A percentile compares a stretch with the other conserved stretches of the same genome.
These are phyloP conservation scores for Urechis unicinctus DNA, from an alignment of 2,888 invertebrate species.

Conservation along the genomic window DNA sequence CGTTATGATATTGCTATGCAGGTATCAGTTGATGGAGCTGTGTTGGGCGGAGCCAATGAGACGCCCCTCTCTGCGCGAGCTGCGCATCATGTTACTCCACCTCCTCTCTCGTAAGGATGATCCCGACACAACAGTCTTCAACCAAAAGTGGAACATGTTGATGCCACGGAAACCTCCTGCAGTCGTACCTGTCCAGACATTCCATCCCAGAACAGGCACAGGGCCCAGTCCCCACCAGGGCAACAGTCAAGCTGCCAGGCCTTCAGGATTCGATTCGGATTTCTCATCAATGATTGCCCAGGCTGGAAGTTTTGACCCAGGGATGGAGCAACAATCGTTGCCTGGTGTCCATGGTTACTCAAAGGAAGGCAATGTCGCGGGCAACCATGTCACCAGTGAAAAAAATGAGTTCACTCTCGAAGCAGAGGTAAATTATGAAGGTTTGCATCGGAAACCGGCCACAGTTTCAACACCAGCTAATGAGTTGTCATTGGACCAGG, in stretches of 20 bases:
- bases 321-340: background rate
- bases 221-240: background rate
- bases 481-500: constrained; percentile 20
- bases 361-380: too few relatives aligned
- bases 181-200: background rate
- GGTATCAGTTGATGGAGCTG: constrained; percentile 62
- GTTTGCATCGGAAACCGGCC: background rate
- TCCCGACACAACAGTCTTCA: constrained; percentile 58
- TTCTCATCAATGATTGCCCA: background rate
- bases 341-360: background rate
- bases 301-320: background rate
- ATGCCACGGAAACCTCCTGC: constrained; percentile 18
- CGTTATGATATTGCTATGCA: too few relatives aligned
- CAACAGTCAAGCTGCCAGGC: background rate
- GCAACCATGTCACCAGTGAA: too few relatives aligned
- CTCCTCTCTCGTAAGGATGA: constrained; percentile 30
- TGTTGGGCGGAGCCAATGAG: constrained; percentile 58
- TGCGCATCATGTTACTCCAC: constrained; percentile 55
- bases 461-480: constrained; percentile 11
- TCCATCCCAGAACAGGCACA: background rate
- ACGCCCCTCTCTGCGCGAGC: constrained; percentile 55
- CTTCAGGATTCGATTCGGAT: background rate
- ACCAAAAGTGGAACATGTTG: constrained; percentile 63
- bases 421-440: background rate
- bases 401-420: too few relatives aligned